phyloP scores from a whole-genome alignment of 2,888 invertebrate species.

The Gastrophysa polygoni region DNA sequence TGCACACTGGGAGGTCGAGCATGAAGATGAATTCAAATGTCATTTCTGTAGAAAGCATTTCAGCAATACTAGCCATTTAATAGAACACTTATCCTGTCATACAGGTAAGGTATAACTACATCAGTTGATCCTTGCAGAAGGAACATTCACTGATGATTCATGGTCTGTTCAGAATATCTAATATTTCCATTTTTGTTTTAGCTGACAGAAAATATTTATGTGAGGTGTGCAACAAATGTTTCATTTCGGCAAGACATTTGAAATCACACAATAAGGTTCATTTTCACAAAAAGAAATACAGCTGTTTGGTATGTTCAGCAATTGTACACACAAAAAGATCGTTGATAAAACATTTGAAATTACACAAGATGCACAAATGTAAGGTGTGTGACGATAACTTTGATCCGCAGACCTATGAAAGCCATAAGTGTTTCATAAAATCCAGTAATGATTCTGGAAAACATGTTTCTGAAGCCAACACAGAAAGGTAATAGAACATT shows the following conservation, averaged over 20 bases:
- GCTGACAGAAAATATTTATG: conserved; percentile 41
- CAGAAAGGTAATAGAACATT: no score
- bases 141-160: no score
- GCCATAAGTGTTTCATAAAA: conserved; percentile 17
- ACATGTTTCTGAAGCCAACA: no score
- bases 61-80: conserved; percentile 44
- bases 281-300: conserved; percentile 34
- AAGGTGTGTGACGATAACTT: conserved; percentile 18
- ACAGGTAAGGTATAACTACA: conserved; percentile 45
- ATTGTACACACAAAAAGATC: conserved; percentile 35
- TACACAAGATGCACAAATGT: conserved; percentile 20
- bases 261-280: conserved; percentile 43
- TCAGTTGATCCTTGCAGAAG: no score
- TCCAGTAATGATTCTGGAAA: background rate
- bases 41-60: conserved; percentile 47
- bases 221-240: conserved; percentile 42
- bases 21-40: conserved; percentile 44
- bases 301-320: conserved; percentile 39
- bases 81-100: conserved; percentile 49
- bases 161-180: no score
- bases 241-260: conserved; percentile 43
- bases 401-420: conserved; percentile 7
- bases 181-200: no score
- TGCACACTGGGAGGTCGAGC: conserved; percentile 39
- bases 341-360: conserved; percentile 37